A percentile compares a stretch with the other conserved stretches of the same genome.
These are phyloP conservation scores for Rallus limicola DNA, from an alignment of 2,113 vertebrate genomes.

Conservation along the genomic window DNA sequence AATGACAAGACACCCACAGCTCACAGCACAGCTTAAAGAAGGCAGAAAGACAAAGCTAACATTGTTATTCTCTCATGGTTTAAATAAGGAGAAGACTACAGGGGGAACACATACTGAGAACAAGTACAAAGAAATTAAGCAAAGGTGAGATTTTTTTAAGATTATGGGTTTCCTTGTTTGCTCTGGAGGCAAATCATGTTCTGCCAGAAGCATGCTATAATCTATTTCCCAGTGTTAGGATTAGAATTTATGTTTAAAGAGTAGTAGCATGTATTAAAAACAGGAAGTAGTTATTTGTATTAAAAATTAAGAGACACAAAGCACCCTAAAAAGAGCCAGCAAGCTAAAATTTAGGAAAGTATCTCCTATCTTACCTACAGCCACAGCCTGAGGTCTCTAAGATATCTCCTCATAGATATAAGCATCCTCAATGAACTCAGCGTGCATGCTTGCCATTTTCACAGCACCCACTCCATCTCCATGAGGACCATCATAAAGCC, in stretches of 20 bases:
- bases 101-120: background rate
- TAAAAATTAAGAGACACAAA: background rate
- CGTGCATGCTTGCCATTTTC: background rate
- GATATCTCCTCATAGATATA: background rate
- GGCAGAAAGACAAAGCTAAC: background rate
- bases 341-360: background rate
- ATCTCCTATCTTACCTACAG: background rate
- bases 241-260: slow-evolving; percentile 1
- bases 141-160: slow-evolving; percentile 39
- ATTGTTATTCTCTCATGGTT: background rate
- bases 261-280: background rate
- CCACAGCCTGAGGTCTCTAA: background rate
- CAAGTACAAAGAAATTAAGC: background rate
- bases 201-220: background rate
- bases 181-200: background rate
- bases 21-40: background rate
- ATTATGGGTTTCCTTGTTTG: background rate
- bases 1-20: background rate
- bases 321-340: background rate
- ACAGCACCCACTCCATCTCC: background rate
- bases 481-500: background rate
- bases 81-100: background rate
- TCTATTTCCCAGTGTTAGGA: background rate
- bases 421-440: background rate
- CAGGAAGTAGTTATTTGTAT: background rate